Conservation (phyloP, 2,113 vertebrate species). For the Syrmaticus mikado region DNA sequence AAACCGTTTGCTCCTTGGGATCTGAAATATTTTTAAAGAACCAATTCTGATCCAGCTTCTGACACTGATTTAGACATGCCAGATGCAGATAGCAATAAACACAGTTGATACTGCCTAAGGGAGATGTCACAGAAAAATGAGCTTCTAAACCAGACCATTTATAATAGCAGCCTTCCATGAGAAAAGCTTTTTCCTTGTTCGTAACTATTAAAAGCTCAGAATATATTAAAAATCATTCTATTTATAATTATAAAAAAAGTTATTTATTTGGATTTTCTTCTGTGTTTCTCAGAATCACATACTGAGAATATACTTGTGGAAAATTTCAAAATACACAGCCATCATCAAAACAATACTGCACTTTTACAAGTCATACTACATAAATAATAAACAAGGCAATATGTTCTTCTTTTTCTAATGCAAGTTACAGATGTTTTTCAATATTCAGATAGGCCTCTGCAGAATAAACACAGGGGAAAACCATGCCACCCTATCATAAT, state of each 20-base stretch:
- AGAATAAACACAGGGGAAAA: background rate
- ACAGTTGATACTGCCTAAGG: background rate
- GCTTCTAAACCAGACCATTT: background rate
- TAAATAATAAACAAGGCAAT: background rate
- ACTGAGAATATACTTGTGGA: background rate
- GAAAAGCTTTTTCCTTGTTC: background rate
- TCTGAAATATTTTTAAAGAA: background rate
- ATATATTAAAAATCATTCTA: background rate
- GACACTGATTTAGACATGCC: background rate
- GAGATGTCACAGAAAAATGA: background rate
- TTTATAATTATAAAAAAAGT: background rate
- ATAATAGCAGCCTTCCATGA: background rate
- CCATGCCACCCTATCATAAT: accelerated
- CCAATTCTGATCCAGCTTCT: background rate
- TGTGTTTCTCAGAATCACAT: background rate
- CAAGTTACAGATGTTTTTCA: background rate
- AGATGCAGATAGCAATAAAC: background rate
- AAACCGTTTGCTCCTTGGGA: background rate
- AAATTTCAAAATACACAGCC: background rate
- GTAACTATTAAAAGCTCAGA: background rate
- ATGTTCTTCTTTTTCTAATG: background rate
- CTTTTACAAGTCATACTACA: background rate
- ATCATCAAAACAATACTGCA: background rate
- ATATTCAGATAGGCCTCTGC: accelerated
- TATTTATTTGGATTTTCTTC: background rate